Percentiles rank a stretch among this genome's conserved stretches.
phyloP scores from a whole-genome alignment of 2,888 invertebrate species.

The Petrolisthes manimaculis region DNA sequence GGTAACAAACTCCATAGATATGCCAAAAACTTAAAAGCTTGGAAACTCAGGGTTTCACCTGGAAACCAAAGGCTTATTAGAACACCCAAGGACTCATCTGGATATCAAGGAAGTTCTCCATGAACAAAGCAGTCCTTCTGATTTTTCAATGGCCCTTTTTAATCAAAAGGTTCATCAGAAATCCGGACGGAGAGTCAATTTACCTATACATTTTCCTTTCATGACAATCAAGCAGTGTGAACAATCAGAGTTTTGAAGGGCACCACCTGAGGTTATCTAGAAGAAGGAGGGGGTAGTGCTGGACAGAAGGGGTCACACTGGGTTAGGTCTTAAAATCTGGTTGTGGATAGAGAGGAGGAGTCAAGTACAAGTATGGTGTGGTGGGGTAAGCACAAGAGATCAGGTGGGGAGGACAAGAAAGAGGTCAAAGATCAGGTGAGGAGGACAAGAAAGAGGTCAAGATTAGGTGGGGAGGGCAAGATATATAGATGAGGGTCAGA shows the following conservation, averaged over 20 bases:
- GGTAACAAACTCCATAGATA: no score
- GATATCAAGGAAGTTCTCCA: no score
- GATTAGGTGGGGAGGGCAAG: background rate
- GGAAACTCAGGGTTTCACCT: no score
- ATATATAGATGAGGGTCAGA: background rate
- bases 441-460: background rate
- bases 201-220: no score
- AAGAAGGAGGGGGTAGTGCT: background rate
- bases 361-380: background rate
- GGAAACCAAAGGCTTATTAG: no score
- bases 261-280: background rate
- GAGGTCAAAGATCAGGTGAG: background rate
- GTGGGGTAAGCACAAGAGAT: background rate
- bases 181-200: background rate
- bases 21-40: no score
- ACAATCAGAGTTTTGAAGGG: background rate
- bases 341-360: background rate
- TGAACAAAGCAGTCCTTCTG: no score
- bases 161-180: no score
- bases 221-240: background rate
- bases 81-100: no score
- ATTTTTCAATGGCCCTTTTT: no score
- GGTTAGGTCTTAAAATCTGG: background rate
- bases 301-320: background rate
- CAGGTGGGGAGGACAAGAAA: background rate